Evolutionary conservation across 2,113 vertebrate genomes (phyloP).

Genomic region (Condylura cristata): DNA sequence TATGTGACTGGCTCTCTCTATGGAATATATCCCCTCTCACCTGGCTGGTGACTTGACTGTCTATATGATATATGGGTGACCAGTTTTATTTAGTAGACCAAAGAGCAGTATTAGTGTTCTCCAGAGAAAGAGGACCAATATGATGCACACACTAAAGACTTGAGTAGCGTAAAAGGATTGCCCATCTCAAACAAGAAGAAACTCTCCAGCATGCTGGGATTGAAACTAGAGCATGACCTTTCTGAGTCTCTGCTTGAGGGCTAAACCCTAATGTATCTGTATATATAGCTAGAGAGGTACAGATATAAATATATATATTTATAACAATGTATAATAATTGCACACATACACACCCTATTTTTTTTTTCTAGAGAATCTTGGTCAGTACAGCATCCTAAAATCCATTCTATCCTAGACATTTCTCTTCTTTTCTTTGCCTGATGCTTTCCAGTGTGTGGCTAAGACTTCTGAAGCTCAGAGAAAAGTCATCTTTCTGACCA

Average conservation of each 20-base stretch:
- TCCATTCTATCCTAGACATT: background rate
- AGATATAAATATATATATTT: background rate
- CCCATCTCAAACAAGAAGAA: background rate
- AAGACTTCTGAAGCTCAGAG: background rate
- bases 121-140: background rate
- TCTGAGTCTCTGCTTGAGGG: background rate
- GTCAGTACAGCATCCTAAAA: slow-evolving; percentile 7
- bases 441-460: background rate
- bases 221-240: background rate
- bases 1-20: background rate
- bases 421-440: background rate
- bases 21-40: background rate
- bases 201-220: background rate
- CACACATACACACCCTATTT: background rate
- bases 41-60: background rate
- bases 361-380: slow-evolving; percentile 17
- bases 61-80: background rate
- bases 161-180: background rate
- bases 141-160: background rate
- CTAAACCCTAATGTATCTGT: background rate
- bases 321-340: background rate
- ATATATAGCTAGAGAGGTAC: background rate
- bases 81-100: background rate
- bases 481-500: background rate
- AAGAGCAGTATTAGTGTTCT: background rate